Evolutionary conservation across 2,888 invertebrate species (phyloP).

Genomic region (Thereva unica): DNA sequence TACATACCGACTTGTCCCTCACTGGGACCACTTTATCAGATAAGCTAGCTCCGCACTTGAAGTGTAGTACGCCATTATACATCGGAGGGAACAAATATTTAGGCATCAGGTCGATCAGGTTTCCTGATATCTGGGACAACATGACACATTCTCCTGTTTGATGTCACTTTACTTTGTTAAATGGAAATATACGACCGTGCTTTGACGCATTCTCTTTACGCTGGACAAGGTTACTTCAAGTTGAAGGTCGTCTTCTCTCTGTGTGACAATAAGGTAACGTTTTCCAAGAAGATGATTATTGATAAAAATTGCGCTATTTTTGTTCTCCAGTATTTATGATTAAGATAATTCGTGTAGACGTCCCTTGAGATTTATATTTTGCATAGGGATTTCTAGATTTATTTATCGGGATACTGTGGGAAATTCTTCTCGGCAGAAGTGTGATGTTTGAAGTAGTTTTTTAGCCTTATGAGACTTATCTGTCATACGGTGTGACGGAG

Average conservation of each 20-base stretch:
- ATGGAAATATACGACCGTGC: conserved; percentile 29
- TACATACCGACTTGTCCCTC: conserved; percentile 30
- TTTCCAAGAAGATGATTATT: not conserved
- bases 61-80: conserved; percentile 28
- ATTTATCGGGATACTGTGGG: too few relatives aligned
- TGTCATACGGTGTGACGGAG: too few relatives aligned
- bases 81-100: conserved; percentile 30
- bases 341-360: too few relatives aligned
- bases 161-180: conserved; percentile 35
- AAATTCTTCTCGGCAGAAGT: too few relatives aligned
- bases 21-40: conserved; percentile 32
- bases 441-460: too few relatives aligned
- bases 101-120: conserved; percentile 37
- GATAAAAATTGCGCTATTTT: not conserved
- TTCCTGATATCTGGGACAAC: conserved; percentile 36
- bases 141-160: conserved; percentile 38
- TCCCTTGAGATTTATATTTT: too few relatives aligned
- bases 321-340: too few relatives aligned
- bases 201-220: conserved; percentile 32
- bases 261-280: conserved; percentile 3
- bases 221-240: conserved; percentile 35
- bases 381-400: too few relatives aligned
- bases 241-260: conserved; percentile 34
- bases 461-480: too few relatives aligned
- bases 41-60: conserved; percentile 18